These are phyloP conservation scores for Apeira syringaria DNA, from an alignment of 2,888 invertebrate genomes.

Conservation along the genomic window DNA sequence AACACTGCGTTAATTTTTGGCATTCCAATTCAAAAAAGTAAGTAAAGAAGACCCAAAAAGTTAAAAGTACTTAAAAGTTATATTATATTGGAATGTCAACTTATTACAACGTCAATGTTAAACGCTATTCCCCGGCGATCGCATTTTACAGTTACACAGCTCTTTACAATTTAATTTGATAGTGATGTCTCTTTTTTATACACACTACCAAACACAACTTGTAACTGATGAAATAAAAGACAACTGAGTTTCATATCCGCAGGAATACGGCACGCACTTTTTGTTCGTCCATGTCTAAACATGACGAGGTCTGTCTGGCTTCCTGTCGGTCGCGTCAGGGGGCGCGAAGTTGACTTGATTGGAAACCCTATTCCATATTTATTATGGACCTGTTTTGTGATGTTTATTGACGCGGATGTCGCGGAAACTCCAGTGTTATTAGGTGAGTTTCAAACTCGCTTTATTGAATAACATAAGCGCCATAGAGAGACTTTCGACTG, in stretches of 20 bases:
- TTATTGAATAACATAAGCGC: slow-evolving; percentile 44
- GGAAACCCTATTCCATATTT: slow-evolving; percentile 82
- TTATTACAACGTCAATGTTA: too few relatives aligned
- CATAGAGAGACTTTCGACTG: slow-evolving; percentile 4
- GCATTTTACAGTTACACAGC: too few relatives aligned
- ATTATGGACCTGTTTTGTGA: slow-evolving; percentile 79
- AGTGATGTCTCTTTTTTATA: too few relatives aligned
- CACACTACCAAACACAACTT: too few relatives aligned
- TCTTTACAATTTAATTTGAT: too few relatives aligned
- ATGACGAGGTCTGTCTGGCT: slow-evolving; percentile 44
- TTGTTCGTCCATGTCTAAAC: slow-evolving; percentile 39
- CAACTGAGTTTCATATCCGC: slow-evolving; percentile 22
- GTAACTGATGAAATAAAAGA: slow-evolving; percentile 11
- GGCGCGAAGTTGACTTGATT: slow-evolving; percentile 78
- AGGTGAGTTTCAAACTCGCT: slow-evolving; percentile 43
- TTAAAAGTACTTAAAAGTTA: too few relatives aligned
- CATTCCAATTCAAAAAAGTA: too few relatives aligned
- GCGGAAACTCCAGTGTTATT: slow-evolving; percentile 49
- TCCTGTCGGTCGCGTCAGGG: slow-evolving; percentile 41
- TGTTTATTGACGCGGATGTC: slow-evolving; percentile 73
- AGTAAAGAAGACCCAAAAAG: too few relatives aligned
- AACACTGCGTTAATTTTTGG: too few relatives aligned
- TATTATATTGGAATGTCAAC: too few relatives aligned
- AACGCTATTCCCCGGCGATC: too few relatives aligned
- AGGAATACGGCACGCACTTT: slow-evolving; percentile 4